Percentiles rank a stretch among this genome's conserved stretches.
These are phyloP conservation scores for Grammomys surdaster DNA, from an alignment of 2,113 vertebrate species.

Conservation along the genomic window DNA sequence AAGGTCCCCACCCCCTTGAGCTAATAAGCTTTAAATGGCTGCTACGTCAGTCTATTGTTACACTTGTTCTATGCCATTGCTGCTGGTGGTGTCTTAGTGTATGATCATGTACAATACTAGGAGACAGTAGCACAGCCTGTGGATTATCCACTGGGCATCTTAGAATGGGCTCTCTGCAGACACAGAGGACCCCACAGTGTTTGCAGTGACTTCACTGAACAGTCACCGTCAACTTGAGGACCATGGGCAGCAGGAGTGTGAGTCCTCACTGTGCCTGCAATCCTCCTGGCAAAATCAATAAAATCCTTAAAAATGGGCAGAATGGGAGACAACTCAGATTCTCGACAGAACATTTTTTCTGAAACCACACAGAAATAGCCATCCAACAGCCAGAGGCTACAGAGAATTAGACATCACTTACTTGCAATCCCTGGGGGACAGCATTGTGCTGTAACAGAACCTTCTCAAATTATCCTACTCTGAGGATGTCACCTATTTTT, in stretches of 20 bases:
- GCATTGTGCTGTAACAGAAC: neutral
- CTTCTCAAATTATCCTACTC: accelerated
- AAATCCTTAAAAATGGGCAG: neutral
- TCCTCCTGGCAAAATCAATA: neutral
- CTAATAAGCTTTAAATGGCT: neutral
- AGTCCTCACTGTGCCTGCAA: neutral
- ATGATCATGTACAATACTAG: neutral
- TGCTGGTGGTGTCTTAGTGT: neutral
- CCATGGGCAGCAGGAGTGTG: accelerated
- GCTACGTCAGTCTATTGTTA: neutral
- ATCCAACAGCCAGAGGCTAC: neutral
- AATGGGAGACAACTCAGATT: neutral
- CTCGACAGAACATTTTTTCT: neutral
- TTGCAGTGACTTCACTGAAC: neutral
- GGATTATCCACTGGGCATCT: neutral
- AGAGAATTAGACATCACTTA: neutral
- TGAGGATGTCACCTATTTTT: neutral
- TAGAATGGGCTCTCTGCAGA: neutral
- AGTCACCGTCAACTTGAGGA: neutral
- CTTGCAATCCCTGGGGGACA: neutral
- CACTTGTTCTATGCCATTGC: neutral
- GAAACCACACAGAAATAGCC: neutral
- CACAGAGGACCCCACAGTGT: neutral
- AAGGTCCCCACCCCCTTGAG: neutral
- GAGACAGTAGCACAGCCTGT: neutral